Evolutionary conservation across 2,888 invertebrate genomes (phyloP), one percentile per base, ranked within the genome.

Genomic region (Malthinus seriepunctatus): DNA sequence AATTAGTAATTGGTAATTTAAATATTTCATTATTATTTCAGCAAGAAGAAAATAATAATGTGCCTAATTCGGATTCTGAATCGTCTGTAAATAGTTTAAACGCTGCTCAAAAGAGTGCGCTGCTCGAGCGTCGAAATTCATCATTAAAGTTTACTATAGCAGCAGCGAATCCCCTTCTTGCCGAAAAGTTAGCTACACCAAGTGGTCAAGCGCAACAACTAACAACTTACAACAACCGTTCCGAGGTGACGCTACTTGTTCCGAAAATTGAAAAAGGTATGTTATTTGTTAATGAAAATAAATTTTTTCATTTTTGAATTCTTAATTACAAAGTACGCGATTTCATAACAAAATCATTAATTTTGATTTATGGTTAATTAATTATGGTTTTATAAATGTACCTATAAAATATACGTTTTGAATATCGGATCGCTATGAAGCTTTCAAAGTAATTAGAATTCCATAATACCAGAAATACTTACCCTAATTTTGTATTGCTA

Each of bases 91-190:
- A 50, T 56, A 66, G 52, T 62, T 71, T 73, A 12, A 67, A 64
- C 23, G 56, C 66, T 35, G 68, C 68, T 38, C 71, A 74, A 61
- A 77, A 77, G 69, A 73, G 71, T 63, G 72, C 67, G 60, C 66
- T 75, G 63, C 62, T 75, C 3, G 78, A 78, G 60, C 73, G 78
- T 71, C 71, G 77, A 10, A 69, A 71, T 5, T 68, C 67, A 11
- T 62, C 69, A 33, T 69, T 73, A 38, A 77, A 88, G 75, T 90
- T 88, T 76, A 90, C 90, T 67, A 91, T 93, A 64, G 90, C 90
- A 31, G 92, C 93, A 8, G 90, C 91, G 45, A 94, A 94, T 79
- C 94, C 94, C 10, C 79, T 94, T 66, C 82, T 94, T 62, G 93
- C 93, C 68, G 93, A 93, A 83, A 89, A 89, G 76, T 78, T 85